Evolutionary conservation across 2,797 vertebrate species (phyloP).

Genomic region (Pipistrellus nathusii): DNA sequence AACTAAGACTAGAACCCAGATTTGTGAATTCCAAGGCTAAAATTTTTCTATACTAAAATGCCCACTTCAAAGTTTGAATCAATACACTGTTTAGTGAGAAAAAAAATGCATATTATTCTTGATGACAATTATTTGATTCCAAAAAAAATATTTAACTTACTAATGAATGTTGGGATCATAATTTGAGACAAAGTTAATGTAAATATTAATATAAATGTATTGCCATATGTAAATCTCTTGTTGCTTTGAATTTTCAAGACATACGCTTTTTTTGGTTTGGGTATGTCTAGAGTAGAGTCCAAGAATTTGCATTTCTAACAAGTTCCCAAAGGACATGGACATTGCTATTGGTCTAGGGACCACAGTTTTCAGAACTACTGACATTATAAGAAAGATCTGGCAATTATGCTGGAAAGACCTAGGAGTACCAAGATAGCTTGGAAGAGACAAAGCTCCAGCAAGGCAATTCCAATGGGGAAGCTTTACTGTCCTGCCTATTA

Average conservation of each 20-base stretch:
- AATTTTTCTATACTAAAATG: not conserved
- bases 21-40: not conserved
- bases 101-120: not conserved
- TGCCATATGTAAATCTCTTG: not conserved
- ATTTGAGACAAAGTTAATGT: not conserved
- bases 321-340: not conserved
- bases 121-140: not conserved
- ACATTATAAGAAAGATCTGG: not conserved
- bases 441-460: not conserved
- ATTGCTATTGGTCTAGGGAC: not conserved
- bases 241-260: not conserved
- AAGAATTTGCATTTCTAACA: not conserved
- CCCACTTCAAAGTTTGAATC: not conserved
- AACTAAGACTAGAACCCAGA: not conserved
- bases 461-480: fast-evolving
- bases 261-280: not conserved
- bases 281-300: not conserved
- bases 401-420: not conserved
- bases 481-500: not conserved
- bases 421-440: not conserved
- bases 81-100: not conserved
- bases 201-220: not conserved
- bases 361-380: not conserved
- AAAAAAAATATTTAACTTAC: conserved; percentile 1
- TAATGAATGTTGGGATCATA: not conserved